phyloP scores from a whole-genome alignment of 2,888 invertebrate genomes.

The Hylaea fasciaria region DNA sequence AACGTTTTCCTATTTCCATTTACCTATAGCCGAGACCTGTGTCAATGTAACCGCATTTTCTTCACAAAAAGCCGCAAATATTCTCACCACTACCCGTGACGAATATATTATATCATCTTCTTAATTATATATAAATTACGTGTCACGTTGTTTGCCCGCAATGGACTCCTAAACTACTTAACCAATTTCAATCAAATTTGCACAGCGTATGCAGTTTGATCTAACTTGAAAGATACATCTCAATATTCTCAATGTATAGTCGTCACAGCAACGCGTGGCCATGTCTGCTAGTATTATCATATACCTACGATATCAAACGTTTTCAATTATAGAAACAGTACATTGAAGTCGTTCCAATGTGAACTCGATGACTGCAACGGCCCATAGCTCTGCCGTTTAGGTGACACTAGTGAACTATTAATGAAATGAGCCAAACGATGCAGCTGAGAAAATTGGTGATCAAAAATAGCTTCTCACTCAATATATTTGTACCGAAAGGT shows the following conservation, averaged over 20 bases:
- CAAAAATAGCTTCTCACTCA: background rate
- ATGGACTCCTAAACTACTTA: no score
- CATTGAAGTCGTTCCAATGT: constrained; percentile 34
- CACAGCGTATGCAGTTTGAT: no score
- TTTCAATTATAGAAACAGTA: constrained; percentile 15
- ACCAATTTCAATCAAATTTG: no score
- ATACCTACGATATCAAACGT: constrained; percentile 12
- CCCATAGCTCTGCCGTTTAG: constrained; percentile 6
- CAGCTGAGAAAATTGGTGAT: background rate
- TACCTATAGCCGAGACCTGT: background rate
- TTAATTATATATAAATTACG: no score
- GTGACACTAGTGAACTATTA: constrained; percentile 16
- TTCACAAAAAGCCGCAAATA: constrained; percentile 17
- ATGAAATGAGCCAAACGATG: background rate
- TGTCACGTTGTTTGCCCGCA: no score
- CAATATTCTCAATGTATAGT: no score
- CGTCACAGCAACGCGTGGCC: no score
- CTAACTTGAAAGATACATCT: no score
- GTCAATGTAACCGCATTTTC: background rate
- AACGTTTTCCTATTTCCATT: no score
- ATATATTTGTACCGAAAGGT: background rate
- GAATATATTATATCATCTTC: no score
- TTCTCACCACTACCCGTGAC: constrained; percentile 23
- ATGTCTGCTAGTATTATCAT: no score
- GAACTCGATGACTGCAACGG: constrained; percentile 23